These are phyloP conservation scores for Orchesella cincta DNA, from an alignment of 1,140 invertebrate genomes.

Conservation along the genomic window DNA sequence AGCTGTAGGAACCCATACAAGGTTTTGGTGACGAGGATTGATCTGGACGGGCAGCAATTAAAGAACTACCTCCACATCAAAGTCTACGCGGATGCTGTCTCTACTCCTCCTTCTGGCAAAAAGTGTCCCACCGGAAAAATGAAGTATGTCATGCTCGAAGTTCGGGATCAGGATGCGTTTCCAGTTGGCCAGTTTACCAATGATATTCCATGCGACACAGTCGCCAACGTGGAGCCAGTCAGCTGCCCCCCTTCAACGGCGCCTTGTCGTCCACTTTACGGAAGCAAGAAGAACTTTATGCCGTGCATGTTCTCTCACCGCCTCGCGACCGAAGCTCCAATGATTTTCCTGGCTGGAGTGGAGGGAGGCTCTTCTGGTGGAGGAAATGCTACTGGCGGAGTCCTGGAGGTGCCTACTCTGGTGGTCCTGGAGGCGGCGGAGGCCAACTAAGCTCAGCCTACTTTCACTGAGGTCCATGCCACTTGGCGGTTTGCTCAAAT, in stretches of 20 bases:
- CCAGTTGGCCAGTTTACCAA: conserved; percentile 32
- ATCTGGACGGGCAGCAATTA: conserved; percentile 12
- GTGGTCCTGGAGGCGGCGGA: not conserved
- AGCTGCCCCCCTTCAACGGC: too few species aligned
- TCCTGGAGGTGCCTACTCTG: not conserved
- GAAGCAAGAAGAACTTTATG: not conserved
- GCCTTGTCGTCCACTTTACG: too few species aligned
- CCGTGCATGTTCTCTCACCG: conserved; percentile 18
- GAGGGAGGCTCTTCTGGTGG: not conserved
- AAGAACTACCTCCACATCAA: conserved; percentile 39
- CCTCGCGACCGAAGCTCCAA: not conserved
- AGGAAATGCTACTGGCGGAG: not conserved
- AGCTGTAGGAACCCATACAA: conserved; percentile 34
- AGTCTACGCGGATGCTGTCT: not conserved
- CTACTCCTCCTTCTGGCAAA: not conserved
- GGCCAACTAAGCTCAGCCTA: not conserved
- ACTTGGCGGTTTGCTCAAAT: not conserved
- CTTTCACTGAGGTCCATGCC: not conserved
- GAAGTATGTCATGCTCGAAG: conserved; percentile 26
- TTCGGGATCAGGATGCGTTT: conserved; percentile 9
- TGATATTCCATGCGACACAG: conserved; percentile 15
- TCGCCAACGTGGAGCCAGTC: not conserved
- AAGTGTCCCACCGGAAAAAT: conserved; percentile 36
- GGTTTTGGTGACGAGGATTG: conserved; percentile 11
- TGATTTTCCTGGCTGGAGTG: not conserved